Evolutionary conservation across 2,888 invertebrate genomes (phyloP), one percentile per base, ranked within the genome.

Genomic region (Smittia aterrima): DNA sequence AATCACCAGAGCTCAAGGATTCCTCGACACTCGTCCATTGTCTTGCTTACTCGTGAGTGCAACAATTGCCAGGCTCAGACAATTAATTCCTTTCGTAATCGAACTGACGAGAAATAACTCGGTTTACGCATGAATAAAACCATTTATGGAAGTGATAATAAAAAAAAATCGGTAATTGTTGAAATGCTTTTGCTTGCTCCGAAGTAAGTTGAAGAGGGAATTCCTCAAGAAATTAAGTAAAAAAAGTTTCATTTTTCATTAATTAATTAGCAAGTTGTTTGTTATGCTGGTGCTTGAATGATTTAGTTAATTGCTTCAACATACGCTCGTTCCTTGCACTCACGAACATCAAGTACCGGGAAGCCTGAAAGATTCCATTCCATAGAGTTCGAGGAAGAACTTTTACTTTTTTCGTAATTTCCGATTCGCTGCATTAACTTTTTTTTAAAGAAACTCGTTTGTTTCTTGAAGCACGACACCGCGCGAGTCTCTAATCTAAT

Each of bases 111-210:
- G 27, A 25, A 64, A 58, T 24, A 64, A 9, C 27, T 24, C 64
- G 1, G 24, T 64, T 66, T 38, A 66, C 66, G 66, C 66, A 66
- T 24, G 66, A 66, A 66, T 66, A 66, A 40, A 32, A 40, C 66
- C 66, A 66, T 66, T 66, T 66, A 66, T 40, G 66, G 41, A 66
- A 2, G 53, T n/a, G 66, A 66, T 66, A 66, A 38, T 66, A 66
- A 66, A 66, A 66, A 32, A n/a, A 64, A 27, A 40, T 40, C 40
- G 40, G 20, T 66, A 66, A 66, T 66, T 66, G 66, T 66, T 40
- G 9, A 64, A 64, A 32, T 16, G 25, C 25, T 32, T 32, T 32
- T 9, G 32, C 4, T 9, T 32, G 32, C 32, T 32, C n/a, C 9
- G 32, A 32, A 32, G 32, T 32, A 32, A 32, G 32, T 32, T 6